Evolutionary conservation across 2,888 invertebrate species (phyloP).

Genomic region (Argyresthia goedartella): DNA sequence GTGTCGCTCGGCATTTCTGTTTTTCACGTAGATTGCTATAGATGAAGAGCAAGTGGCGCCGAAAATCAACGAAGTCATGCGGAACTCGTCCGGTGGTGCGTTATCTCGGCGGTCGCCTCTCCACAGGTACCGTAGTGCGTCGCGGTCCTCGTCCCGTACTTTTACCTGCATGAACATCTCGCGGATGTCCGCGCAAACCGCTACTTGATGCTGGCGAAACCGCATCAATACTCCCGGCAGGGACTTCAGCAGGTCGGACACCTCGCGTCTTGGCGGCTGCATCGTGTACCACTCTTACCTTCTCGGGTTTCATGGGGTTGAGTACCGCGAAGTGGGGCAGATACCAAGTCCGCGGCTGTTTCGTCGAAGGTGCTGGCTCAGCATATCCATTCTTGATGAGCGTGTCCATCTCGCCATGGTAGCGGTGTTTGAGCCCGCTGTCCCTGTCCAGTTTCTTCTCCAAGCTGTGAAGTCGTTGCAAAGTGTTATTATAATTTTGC

Average conservation of each 20-base stretch:
- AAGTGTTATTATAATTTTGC: not conserved
- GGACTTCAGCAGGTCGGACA: slow-evolving; percentile 19
- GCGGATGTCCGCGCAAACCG: slow-evolving; percentile 5
- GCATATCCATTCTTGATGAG: not conserved
- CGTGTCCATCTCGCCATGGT: not conserved
- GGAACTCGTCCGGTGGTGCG: not conserved
- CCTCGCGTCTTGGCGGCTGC: slow-evolving; percentile 22
- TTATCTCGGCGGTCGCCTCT: not conserved
- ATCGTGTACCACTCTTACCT: slow-evolving; percentile 25
- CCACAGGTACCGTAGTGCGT: slow-evolving; percentile 6
- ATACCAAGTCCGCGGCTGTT: not conserved
- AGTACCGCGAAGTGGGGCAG: slow-evolving; percentile 6
- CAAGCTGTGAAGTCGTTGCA: too few species aligned
- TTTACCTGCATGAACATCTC: too few species aligned
- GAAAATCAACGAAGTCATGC: not conserved
- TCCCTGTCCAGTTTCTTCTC: not conserved
- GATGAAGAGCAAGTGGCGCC: not conserved
- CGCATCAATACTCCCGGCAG: slow-evolving; percentile 11
- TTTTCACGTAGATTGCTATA: not conserved
- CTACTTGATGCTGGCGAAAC: slow-evolving; percentile 6
- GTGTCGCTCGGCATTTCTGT: not conserved
- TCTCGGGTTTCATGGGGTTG: slow-evolving; percentile 11
- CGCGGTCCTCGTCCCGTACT: slow-evolving; percentile 1
- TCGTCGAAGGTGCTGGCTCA: not conserved
- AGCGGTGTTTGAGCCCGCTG: not conserved